Conservation (phyloP, 2,797 vertebrate genomes). For the Urophycis tenuis region DNA sequence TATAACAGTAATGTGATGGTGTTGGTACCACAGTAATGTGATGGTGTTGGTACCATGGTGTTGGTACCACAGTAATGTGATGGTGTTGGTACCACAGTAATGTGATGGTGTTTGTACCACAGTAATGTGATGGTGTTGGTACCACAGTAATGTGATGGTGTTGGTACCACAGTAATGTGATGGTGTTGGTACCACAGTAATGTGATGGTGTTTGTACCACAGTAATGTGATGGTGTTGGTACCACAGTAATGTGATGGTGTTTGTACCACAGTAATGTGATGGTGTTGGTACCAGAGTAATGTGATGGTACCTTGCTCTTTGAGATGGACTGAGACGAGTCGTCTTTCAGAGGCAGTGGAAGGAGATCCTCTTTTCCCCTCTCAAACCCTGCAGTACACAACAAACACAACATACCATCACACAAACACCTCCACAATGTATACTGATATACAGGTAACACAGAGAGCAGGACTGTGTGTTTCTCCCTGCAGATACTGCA, state of each 20-base stretch:
- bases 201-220: background rate
- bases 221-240: background rate
- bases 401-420: background rate
- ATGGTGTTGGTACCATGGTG: too few relatives aligned
- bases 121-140: background rate
- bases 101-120: background rate
- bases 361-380: slow-evolving; percentile 83
- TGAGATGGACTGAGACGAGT: slow-evolving; percentile 84
- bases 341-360: slow-evolving; percentile 82
- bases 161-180: background rate
- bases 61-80: too few relatives aligned
- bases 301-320: slow-evolving; percentile 88
- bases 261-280: background rate
- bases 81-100: too few relatives aligned
- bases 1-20: too few relatives aligned
- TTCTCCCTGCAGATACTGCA: background rate
- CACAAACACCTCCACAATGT: background rate
- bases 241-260: background rate
- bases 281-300: background rate
- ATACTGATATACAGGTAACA: background rate
- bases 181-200: background rate
- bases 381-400: slow-evolving; percentile 82
- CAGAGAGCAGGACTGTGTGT: background rate
- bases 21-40: too few relatives aligned
- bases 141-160: slow-evolving; percentile 20